Evolutionary conservation across 2,113 vertebrate species (phyloP), one percentile per base, ranked within the genome.

Genomic region (Lanius collurio): DNA sequence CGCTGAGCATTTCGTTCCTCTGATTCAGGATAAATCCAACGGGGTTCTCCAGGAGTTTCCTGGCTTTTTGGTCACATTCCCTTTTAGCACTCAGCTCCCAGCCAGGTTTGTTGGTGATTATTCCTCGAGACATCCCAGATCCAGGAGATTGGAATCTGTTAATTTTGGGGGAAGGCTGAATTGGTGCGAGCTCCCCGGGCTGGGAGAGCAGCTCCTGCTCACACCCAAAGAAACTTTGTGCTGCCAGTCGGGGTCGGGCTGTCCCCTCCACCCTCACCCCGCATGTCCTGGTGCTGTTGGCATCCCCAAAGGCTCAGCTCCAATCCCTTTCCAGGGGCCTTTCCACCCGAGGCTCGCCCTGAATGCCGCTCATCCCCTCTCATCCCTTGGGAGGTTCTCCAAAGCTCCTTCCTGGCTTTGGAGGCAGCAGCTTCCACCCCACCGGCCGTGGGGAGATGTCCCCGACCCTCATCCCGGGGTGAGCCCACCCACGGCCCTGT

Each of bases 381-480:
- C 68, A 70, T 30, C 46, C 56, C 30, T 30, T 1, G 2, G 68
- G 52, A 47, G 63, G 24, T 14, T 77, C 30, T 50, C 42, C 41
- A 44, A 20, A 60, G 37, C 68, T 53, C 55, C n/a, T 24, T 35
- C 41, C 68, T 4, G 2, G 33, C 12, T 44, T 35, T 2, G 5
- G 55, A n/a, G 50, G 41, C 49, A 71, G 83, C 62, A 37, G 27
- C 24, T 46, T 30, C 28, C 42, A 70, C 30, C 23, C 46, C 1
- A 0, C 11, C 5, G 1, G 9, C 53, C 0, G 0, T 16, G 31
- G 59, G 65, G 33, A 55, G 65, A 30, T 46, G 35, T 5, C 8
- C 35, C 20, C 16, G 3, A 1, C 9, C 23, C 33, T 7, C 53
- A 10, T 13, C 52, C 60, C 0, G 0, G 18, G 21, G 1, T 16